phyloP scores from a whole-genome alignment of 2,113 vertebrate genomes.

The Scortum barcoo region DNA sequence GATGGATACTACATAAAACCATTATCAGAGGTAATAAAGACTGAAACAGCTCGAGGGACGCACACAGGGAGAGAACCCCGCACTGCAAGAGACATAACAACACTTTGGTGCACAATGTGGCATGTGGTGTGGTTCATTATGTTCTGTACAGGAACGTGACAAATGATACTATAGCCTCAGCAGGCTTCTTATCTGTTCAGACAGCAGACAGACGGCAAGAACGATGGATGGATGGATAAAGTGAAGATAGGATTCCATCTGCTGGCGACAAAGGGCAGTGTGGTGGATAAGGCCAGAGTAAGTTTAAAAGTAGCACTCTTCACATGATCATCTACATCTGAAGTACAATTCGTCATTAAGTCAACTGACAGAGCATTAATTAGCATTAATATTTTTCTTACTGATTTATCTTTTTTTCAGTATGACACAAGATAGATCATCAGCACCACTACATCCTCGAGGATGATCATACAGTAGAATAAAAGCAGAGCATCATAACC shows the following conservation, averaged over 20 bases:
- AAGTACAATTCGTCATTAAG: background rate
- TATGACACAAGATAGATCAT: background rate
- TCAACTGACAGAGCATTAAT: background rate
- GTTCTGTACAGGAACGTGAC: background rate
- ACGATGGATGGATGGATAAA: background rate
- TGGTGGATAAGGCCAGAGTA: background rate
- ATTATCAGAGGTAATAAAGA: conserved; percentile 38
- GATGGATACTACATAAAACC: background rate
- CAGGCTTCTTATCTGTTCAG: too few species aligned
- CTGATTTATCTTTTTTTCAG: too few species aligned
- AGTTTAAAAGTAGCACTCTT: background rate
- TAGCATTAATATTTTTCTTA: background rate
- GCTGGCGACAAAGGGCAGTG: conserved; percentile 32
- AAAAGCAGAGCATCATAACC: too few species aligned
- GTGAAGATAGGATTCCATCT: conserved; percentile 38
- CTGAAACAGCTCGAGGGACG: background rate
- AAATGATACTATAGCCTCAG: background rate
- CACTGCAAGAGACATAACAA: background rate
- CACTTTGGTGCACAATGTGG: background rate
- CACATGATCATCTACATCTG: background rate
- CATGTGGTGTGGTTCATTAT: background rate
- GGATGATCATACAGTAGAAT: background rate
- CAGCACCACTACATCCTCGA: background rate
- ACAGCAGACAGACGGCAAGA: background rate
- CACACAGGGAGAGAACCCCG: background rate